These are phyloP conservation scores for Drosophila dives DNA, from an alignment of 2,888 invertebrate genomes.

Conservation along the genomic window DNA sequence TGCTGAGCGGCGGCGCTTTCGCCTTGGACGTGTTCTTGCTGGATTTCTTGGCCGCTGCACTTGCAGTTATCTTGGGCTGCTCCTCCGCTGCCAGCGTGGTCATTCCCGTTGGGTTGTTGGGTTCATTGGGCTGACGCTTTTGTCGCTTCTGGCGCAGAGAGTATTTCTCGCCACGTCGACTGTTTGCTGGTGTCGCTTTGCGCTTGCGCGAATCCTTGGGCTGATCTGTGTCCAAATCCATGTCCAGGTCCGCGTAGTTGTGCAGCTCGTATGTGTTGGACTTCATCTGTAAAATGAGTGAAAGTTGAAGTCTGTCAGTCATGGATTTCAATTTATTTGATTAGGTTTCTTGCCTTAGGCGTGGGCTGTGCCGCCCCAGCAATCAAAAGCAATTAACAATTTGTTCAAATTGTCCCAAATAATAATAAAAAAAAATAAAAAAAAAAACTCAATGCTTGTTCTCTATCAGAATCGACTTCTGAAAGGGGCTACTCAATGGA, in stretches of 20 bases:
- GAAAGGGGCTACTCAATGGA: constrained; percentile 46
- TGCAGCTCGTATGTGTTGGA: constrained; percentile 75
- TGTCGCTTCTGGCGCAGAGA: constrained; percentile 89
- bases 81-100: constrained; percentile 1
- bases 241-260: constrained; percentile 69
- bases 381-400: constrained; percentile 74
- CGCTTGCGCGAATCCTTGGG: constrained; percentile 57
- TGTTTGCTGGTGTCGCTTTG: constrained; percentile 39
- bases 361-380: constrained; percentile 59
- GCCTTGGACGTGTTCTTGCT: constrained; percentile 85
- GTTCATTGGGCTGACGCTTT: constrained; percentile 73
- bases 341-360: constrained; percentile 23
- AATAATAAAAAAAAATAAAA: constrained; percentile 30
- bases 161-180: constrained; percentile 86
- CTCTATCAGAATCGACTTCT: constrained; percentile 33
- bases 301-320: constrained; percentile 34
- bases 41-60: constrained; percentile 10
- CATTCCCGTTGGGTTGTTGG: not conserved
- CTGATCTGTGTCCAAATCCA: constrained; percentile 45
- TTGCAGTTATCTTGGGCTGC: constrained; percentile 6
- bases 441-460: constrained; percentile 8
- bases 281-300: constrained; percentile 68
- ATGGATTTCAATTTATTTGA: constrained; percentile 25
- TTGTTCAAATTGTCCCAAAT: constrained; percentile 57
- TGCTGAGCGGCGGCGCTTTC: constrained; percentile 91